These are phyloP conservation scores for Platyura marginata DNA, from an alignment of 1,140 invertebrate species.

Conservation along the genomic window DNA sequence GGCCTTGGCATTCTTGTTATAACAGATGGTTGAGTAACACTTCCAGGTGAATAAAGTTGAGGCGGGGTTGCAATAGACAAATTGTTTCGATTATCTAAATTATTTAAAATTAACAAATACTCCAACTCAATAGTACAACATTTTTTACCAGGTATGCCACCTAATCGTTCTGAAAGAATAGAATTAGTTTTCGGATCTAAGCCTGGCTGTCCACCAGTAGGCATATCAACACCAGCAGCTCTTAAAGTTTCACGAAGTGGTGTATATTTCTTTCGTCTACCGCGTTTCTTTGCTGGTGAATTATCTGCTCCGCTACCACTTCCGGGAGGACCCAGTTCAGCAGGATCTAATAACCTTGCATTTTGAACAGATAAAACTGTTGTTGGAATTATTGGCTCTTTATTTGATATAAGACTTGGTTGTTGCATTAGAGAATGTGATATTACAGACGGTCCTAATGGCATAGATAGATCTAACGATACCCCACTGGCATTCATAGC, in stretches of 20 bases:
- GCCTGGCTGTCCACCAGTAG: constrained; percentile 7
- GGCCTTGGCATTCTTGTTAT: constrained; percentile 40
- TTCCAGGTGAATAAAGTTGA: constrained; percentile 22
- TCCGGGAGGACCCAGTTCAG: background rate
- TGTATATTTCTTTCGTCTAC: constrained; percentile 21
- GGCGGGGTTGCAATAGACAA: constrained; percentile 20
- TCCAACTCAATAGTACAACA: background rate
- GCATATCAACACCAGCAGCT: constrained; percentile 15
- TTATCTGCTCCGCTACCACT: constrained; percentile 6
- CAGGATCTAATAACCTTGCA: background rate
- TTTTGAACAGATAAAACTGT: background rate
- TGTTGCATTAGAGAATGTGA: background rate
- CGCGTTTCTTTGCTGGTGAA: constrained; percentile 10
- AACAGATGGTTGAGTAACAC: constrained; percentile 31
- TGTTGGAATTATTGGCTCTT: background rate
- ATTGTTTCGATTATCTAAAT: background rate
- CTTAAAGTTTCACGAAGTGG: constrained; percentile 16
- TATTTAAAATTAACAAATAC: background rate
- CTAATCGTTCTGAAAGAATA: constrained; percentile 13
- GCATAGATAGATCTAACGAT: background rate
- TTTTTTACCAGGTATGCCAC: constrained; percentile 2
- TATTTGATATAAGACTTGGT: background rate
- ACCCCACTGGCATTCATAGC: too few species aligned
- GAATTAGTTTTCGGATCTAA: constrained; percentile 1
- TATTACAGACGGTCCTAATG: background rate